Percentiles rank a stretch among this genome's conserved stretches.
These are phyloP conservation scores for Cheilosia soror DNA, from an alignment of 2,888 invertebrate genomes.

Conservation along the genomic window DNA sequence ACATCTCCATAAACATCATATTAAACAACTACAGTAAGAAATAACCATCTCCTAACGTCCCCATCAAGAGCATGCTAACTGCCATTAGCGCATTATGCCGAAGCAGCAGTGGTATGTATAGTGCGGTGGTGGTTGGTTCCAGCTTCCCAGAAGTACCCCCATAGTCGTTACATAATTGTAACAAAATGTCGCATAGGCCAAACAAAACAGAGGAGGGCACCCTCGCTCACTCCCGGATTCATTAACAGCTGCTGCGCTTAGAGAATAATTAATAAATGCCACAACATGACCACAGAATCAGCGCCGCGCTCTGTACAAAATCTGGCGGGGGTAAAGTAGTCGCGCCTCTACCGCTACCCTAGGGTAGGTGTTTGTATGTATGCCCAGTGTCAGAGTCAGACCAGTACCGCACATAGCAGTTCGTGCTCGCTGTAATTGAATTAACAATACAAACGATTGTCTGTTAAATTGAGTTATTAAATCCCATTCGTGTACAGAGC, in stretches of 20 bases:
- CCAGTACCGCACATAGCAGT: slow-evolving; percentile 10
- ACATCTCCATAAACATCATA: slow-evolving; percentile 71
- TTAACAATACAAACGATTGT: slow-evolving; percentile 66
- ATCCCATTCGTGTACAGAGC: slow-evolving; percentile 33
- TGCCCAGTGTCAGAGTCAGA: neutral
- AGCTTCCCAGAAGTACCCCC: slow-evolving; percentile 37
- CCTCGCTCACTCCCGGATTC: slow-evolving; percentile 54
- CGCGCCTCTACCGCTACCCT: slow-evolving; percentile 1
- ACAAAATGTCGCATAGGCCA: slow-evolving; percentile 66
- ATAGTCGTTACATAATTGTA: slow-evolving; percentile 62
- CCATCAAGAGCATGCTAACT: slow-evolving; percentile 73
- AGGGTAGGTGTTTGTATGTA: neutral
- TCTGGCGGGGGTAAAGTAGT: slow-evolving; percentile 26
- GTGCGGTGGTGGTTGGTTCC: slow-evolving; percentile 20
- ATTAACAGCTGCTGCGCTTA: slow-evolving; percentile 75
- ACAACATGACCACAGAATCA: slow-evolving; percentile 72
- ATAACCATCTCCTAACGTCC: slow-evolving; percentile 70
- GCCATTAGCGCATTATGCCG: slow-evolving; percentile 67
- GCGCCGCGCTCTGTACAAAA: slow-evolving; percentile 47
- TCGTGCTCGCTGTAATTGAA: slow-evolving; percentile 49
- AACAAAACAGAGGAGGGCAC: slow-evolving; percentile 44
- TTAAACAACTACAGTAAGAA: slow-evolving; percentile 67
- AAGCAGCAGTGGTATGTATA: neutral
- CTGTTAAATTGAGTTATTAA: slow-evolving; percentile 73
- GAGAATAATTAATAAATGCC: slow-evolving; percentile 75